A percentile compares a stretch with the other conserved stretches of the same genome.
Evolutionary conservation across 2,113 vertebrate genomes (phyloP).

Genomic region (Misgurnus anguillicaudatus): DNA sequence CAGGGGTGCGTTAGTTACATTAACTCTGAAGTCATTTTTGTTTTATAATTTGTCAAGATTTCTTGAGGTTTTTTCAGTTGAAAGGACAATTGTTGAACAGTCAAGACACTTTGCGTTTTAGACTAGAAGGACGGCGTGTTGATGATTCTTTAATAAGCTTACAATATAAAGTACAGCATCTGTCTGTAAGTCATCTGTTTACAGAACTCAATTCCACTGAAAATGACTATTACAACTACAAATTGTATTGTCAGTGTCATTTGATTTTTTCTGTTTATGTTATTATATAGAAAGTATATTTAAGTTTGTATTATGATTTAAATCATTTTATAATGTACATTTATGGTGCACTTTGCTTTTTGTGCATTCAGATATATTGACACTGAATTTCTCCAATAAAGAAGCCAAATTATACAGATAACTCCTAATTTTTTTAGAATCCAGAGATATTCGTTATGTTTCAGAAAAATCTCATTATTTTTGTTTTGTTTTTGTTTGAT

Average conservation of each 20-base stretch:
- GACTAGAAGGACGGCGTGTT: conserved; percentile 2
- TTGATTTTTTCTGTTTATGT: neutral
- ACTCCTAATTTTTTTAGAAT: no score
- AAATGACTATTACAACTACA: neutral
- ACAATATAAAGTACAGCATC: neutral
- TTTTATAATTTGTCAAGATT: conserved; percentile 21
- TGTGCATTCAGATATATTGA: no score
- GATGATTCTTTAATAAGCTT: conserved; percentile 1
- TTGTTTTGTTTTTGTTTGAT: no score
- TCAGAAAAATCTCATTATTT: no score
- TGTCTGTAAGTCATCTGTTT: neutral
- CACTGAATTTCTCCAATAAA: no score
- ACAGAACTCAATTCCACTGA: neutral
- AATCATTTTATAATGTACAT: neutral
- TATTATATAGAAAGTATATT: neutral
- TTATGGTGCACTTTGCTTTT: neutral
- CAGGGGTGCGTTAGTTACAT: conserved; percentile 5
- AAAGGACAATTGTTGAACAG: conserved; percentile 11
- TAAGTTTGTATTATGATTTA: conserved; percentile 10
- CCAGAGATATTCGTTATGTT: no score
- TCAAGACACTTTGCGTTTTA: neutral
- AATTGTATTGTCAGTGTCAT: neutral
- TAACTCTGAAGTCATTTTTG: neutral
- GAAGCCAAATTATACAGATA: no score
- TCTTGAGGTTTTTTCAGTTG: neutral